Conservation (phyloP, 1,140 invertebrate species). For the Rhyzopertha dominica region DNA sequence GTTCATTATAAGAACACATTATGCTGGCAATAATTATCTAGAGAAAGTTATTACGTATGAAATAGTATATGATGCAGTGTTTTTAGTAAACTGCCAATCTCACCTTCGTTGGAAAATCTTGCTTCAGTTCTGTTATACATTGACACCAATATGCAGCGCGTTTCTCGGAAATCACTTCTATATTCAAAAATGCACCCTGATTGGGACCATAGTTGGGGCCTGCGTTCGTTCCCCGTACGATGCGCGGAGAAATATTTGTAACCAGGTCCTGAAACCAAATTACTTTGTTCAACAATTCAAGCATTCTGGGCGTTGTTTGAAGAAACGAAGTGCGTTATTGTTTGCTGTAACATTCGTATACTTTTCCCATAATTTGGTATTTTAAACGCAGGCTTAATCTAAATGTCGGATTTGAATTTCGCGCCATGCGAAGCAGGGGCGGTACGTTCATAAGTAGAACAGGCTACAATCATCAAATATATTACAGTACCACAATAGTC, state of each 20-base stretch:
- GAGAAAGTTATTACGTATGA: conserved; percentile 18
- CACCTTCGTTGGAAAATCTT: conserved; percentile 67
- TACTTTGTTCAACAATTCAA: no score
- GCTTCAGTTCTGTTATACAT: conserved; percentile 84
- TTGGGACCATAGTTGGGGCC: conserved; percentile 90
- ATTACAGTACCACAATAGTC: no score
- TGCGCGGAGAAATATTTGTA: conserved; percentile 95
- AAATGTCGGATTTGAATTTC: neutral
- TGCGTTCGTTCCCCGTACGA: conserved; percentile 88
- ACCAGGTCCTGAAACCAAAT: conserved; percentile 70
- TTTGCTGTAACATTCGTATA: no score
- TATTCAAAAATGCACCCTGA: conserved; percentile 93
- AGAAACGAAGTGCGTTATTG: no score
- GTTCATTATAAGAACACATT: conserved; percentile 86
- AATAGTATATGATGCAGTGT: neutral
- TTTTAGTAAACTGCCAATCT: conserved; percentile 58
- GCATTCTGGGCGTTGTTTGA: no score
- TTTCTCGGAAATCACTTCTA: conserved; percentile 98
- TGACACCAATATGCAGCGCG: conserved; percentile 87
- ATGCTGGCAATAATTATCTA: conserved; percentile 94
- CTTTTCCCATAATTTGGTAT: no score
- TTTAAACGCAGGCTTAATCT: conserved; percentile 2
- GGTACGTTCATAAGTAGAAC: no score
- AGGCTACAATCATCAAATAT: no score
- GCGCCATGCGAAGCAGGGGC: no score